phyloP scores from a whole-genome alignment of 2,797 vertebrate genomes.

The Pangasius larnaudii region DNA sequence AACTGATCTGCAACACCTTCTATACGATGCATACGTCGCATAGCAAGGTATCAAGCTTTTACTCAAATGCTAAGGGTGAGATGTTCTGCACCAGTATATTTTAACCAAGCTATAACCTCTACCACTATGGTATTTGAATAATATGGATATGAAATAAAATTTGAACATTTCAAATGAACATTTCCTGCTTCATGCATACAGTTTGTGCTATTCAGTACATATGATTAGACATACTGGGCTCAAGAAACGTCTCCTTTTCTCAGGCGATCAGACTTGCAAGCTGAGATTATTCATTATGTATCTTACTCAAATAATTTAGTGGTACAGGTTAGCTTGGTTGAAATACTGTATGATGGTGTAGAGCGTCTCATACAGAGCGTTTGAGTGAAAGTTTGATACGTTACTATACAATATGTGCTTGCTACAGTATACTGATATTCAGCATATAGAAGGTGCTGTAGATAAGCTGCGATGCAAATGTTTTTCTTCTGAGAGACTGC shows the following conservation, averaged over 20 bases:
- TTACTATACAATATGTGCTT: background rate
- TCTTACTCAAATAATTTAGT: background rate
- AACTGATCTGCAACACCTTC: background rate
- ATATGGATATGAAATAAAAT: background rate
- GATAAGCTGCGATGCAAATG: background rate
- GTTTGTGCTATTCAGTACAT: background rate
- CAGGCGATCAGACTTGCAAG: too few species aligned
- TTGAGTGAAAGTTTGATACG: background rate
- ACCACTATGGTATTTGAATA: background rate
- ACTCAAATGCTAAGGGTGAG: background rate
- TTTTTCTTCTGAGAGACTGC: slow-evolving; percentile 21
- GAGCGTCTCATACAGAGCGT: background rate
- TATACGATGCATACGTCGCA: background rate
- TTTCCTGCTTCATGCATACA: background rate
- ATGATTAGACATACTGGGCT: background rate
- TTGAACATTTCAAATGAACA: background rate
- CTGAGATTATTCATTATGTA: background rate
- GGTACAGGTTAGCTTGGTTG: background rate
- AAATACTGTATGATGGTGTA: background rate
- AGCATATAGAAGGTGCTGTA: background rate
- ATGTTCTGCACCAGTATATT: background rate
- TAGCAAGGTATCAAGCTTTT: background rate
- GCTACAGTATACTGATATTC: background rate
- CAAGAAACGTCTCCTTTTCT: background rate
- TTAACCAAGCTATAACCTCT: background rate